Base-by-base conservation (phyloP, 2,888 invertebrate genomes). In the Buathra laborator region DNA sequence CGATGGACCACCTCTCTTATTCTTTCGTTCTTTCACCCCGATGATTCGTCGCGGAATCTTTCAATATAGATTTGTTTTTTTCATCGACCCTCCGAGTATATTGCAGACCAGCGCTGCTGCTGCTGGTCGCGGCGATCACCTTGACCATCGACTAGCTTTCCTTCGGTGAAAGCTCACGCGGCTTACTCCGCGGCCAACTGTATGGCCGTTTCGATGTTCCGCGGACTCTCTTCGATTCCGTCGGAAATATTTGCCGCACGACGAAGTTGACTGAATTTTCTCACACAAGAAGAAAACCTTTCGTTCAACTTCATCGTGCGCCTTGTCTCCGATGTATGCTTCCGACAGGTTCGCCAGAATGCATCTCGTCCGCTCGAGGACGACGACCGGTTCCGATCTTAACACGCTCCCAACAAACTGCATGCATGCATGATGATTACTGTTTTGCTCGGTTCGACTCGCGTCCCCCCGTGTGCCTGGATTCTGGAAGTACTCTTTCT, bases 111-210 rank as follows among this genome's bases (percentile, higher is more conserved):
- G 48, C n/a, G 48, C n/a, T 48, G 51, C 16, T 48, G 48, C 12
- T 48, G 48, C 48, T 48, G 48, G 32, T 14, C 14, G 9, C 24
- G 7, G 51, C 80, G 83, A 71, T 81, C 89, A 90, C 89, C 90
- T 90, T 90, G 90, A 90, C 89, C 91, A 89, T 88, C 90, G 90
- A 89, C 89, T 90, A 91, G 92, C 92, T 91, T 91, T 91, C 90
- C 90, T 88, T 87, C 89, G 90, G 92, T 90, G 91, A 91, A 92
- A 92, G 91, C 92, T 91, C 87, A 51, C 82, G 51, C 82, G 44
- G 44, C 19, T 16, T 16, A 9, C 62, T 46, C 44, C 48, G 53
- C n/a, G 67, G 75, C 68, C 56, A 37, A 75, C 67, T 12, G n/a
- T n/a, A n/a, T n/a, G 56, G 46, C 32, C 24, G 71, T 16, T 43